Evolutionary conservation across 2,888 invertebrate genomes (phyloP), one percentile per base, ranked within the genome.

Genomic region (Eupithecia exiguata): DNA sequence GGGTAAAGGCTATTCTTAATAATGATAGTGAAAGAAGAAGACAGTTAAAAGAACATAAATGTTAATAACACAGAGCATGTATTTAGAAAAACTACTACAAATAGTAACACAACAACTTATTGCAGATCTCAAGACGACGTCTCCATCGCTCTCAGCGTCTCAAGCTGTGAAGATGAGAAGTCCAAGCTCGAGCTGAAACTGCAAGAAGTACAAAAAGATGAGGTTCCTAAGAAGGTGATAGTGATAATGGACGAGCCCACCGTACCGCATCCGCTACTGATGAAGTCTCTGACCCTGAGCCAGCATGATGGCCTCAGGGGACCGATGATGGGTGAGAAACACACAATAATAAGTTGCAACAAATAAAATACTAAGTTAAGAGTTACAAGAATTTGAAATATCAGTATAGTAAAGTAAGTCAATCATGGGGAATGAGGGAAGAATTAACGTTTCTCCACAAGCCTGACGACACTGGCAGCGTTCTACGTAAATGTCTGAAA

Each of bases 51-150:
- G 7, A 7, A 7, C 38, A 38, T 38, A 7, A 38, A 38, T 5
- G 0, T 1, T 6, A 38, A 38, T 38, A 38, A 38, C 38, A 38
- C 7, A 1, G 7, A 38, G 38, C 38, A 38, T 38, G 7, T 38
- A 38, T 38, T 6, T 38, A 38, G 38, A 38, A 38, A 9, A 38
- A 38, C 38, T 38, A 38, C 7, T 38, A 9, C 38, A 38, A 38
- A 38, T 38, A 38, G 38, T 38, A 38, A 38, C 38, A 38, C 7
- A 38, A 6, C 38, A 38, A 25, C 12, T 58, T 5, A n/a, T 70
- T 83, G 4, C 84, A 95, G 95, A 83, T 95, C 94, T 69, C 94
- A 94, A 86, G 95, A 95, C 69, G 95, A 95, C 78, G 94, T 94
- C 2, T 95, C 95, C 36, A 83, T 93, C 68, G 95, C 93, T 46